These are phyloP conservation scores for Hydrozoanthus tunicans DNA, from an alignment of 64 coral and sea anemone genomes.

Conservation along the genomic window DNA sequence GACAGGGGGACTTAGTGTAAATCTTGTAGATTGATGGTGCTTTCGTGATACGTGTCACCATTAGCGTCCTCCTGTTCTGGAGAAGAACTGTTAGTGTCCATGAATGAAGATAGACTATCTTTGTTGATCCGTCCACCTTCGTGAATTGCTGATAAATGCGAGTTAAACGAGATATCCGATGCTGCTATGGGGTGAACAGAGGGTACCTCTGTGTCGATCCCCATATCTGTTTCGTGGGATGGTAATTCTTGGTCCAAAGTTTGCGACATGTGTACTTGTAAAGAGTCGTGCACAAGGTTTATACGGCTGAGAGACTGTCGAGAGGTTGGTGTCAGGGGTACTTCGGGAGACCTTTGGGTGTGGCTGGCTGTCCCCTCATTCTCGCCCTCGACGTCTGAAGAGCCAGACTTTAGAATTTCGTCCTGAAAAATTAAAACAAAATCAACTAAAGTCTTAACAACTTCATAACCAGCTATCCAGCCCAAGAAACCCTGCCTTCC, in stretches of 20 bases:
- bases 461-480: too few relatives aligned
- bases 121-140: constrained; percentile 30
- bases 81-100: constrained; percentile 22
- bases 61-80: constrained; percentile 41
- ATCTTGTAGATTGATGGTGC: constrained; percentile 57
- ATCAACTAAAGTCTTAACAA: not conserved
- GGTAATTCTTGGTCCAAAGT: constrained; percentile 33
- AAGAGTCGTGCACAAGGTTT: constrained; percentile 5
- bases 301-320: constrained; percentile 31
- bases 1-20: not conserved
- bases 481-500: too few relatives aligned
- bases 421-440: constrained; percentile 28
- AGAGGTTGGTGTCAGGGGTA: not conserved
- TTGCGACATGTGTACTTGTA: constrained; percentile 44
- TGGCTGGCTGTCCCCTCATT: constrained; percentile 52
- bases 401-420: constrained; percentile 68
- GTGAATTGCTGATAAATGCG: constrained; percentile 27
- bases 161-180: constrained; percentile 35
- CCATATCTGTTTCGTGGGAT: constrained; percentile 33
- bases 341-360: constrained; percentile 64
- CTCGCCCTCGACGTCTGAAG: constrained; percentile 86
- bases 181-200: constrained; percentile 36
- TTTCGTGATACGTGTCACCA: constrained; percentile 52
- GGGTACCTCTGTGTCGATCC: constrained; percentile 22
- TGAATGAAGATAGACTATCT: constrained; percentile 2